Evolutionary conservation across 2,888 invertebrate species (phyloP).

Genomic region (Linnaemya vulpina): DNA sequence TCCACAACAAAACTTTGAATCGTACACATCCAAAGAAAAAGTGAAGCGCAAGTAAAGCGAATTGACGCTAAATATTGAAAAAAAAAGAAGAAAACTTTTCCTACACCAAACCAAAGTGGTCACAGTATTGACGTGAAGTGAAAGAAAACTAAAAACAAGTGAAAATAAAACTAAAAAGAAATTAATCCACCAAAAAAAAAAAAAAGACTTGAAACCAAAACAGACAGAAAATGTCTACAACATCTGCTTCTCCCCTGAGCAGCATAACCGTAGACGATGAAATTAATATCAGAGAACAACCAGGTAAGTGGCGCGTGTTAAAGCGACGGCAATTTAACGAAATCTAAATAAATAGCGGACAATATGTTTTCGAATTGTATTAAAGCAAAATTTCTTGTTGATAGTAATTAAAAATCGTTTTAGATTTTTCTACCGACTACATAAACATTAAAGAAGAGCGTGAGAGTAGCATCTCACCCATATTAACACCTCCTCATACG

Average conservation of each 20-base stretch:
- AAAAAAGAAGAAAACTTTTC: constrained; percentile 7
- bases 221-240: constrained; percentile 80
- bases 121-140: constrained; percentile 60
- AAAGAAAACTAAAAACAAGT: constrained; percentile 36
- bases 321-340: constrained; percentile 66
- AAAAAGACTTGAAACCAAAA: constrained; percentile 42
- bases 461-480: constrained; percentile 84
- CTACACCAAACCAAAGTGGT: not conserved
- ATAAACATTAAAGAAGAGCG: constrained; percentile 86
- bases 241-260: constrained; percentile 83
- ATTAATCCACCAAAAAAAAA: constrained; percentile 23
- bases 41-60: constrained; percentile 48
- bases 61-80: constrained; percentile 38
- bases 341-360: not conserved
- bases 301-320: constrained; percentile 79
- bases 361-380: not conserved
- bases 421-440: constrained; percentile 86
- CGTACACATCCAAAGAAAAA: constrained; percentile 75
- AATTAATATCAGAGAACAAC: constrained; percentile 81
- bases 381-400: not conserved
- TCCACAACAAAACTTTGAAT: constrained; percentile 79
- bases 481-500: constrained; percentile 89
- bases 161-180: constrained; percentile 54
- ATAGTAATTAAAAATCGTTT: constrained; percentile 47
- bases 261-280: constrained; percentile 83